phyloP scores from a whole-genome alignment of 2,888 invertebrate genomes.

The Andrena bicolor region DNA sequence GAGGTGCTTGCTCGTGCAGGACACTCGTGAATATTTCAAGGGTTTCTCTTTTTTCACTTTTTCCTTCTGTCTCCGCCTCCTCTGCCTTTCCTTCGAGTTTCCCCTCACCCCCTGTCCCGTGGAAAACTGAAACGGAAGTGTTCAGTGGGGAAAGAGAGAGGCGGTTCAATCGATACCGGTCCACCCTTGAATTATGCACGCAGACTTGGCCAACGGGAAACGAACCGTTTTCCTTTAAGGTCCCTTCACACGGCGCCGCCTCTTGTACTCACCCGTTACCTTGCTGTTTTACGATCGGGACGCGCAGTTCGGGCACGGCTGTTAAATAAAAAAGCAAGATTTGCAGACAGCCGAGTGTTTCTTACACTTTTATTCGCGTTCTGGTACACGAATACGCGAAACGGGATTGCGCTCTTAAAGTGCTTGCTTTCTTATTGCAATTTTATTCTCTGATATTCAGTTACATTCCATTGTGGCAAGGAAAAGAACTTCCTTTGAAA shows the following conservation, averaged over 20 bases:
- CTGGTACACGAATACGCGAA: neutral
- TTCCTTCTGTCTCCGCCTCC: neutral
- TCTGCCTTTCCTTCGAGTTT: neutral
- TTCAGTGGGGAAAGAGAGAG: conserved; percentile 17
- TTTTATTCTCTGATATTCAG: neutral
- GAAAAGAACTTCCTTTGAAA: neutral
- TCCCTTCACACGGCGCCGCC: conserved; percentile 30
- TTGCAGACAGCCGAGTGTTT: neutral
- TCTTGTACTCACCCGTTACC: conserved; percentile 23
- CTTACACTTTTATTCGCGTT: neutral
- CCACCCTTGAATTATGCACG: conserved; percentile 73
- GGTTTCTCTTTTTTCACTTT: conserved; percentile 1
- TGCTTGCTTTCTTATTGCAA: neutral
- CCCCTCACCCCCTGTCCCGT: neutral
- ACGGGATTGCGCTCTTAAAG: neutral
- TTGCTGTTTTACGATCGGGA: neutral
- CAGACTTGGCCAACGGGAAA: conserved; percentile 61
- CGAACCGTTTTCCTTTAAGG: conserved; percentile 62
- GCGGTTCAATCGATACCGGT: conserved; percentile 71
- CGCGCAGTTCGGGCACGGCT: no score
- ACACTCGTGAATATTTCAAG: conserved; percentile 58
- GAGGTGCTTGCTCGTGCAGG: conserved; percentile 19
- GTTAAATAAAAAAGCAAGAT: neutral
- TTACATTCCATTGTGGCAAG: neutral
- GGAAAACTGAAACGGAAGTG: conserved; percentile 56